Evolutionary conservation across 2,888 invertebrate genomes (phyloP).

Genomic region (Plagodis dolabraria): DNA sequence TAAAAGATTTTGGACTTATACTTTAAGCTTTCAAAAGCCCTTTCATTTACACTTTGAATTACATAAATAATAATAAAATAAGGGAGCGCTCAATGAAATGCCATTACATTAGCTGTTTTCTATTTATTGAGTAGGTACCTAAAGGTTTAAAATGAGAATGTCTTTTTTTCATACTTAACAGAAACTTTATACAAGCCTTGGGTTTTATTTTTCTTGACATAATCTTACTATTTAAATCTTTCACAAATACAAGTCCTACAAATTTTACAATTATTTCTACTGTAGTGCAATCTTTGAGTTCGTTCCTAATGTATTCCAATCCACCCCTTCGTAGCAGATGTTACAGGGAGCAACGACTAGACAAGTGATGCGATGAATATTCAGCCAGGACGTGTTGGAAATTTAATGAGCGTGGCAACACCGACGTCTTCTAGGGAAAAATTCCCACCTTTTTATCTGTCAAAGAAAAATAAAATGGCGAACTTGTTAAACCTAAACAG

Average conservation of each 20-base stretch:
- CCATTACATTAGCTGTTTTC: no score
- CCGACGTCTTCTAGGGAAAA: conserved; percentile 20
- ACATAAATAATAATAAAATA: no score
- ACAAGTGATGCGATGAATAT: conserved; percentile 51
- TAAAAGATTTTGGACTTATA: no score
- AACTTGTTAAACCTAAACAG: background rate
- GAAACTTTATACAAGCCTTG: no score
- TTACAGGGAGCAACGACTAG: conserved; percentile 36
- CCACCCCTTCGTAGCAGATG: conserved; percentile 17
- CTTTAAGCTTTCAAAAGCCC: no score
- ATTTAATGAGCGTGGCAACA: conserved; percentile 47
- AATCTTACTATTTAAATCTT: background rate
- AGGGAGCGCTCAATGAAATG: no score
- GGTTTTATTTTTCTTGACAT: no score
- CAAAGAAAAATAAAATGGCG: conserved; percentile 4
- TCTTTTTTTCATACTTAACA: no score
- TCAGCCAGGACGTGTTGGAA: conserved; percentile 46
- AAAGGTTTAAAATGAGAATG: no score
- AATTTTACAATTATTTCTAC: background rate
- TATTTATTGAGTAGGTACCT: no score
- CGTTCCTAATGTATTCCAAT: conserved; percentile 22
- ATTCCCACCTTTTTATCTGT: conserved; percentile 10
- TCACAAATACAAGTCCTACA: background rate
- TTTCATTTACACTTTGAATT: no score
- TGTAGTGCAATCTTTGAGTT: conserved; percentile 7